Percentiles rank a stretch among this genome's conserved stretches.
phyloP scores from a whole-genome alignment of 2,888 invertebrate genomes.

The Blastobasis adustella region DNA sequence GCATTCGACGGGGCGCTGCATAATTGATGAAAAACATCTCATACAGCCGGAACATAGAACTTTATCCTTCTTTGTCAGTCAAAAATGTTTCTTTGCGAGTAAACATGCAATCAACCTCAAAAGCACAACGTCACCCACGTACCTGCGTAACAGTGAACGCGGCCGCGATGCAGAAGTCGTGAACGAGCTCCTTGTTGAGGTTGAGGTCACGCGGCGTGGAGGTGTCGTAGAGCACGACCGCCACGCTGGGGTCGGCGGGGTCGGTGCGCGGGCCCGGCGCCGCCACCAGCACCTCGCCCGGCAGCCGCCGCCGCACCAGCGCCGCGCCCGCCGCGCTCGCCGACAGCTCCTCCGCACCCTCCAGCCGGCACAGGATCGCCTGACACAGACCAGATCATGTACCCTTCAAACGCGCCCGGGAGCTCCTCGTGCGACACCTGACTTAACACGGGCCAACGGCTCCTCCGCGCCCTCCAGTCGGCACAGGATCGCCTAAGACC shows the following conservation, averaged over 20 bases:
- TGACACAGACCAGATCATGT: slow-evolving; percentile 21
- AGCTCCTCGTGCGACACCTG: slow-evolving; percentile 10
- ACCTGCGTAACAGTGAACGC: slow-evolving; percentile 54
- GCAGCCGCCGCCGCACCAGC: slow-evolving; percentile 50
- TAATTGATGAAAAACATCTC: too few species aligned
- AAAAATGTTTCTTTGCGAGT: too few species aligned
- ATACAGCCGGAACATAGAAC: too few species aligned
- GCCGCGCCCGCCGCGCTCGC: slow-evolving; percentile 40
- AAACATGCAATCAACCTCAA: neutral
- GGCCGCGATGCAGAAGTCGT: slow-evolving; percentile 61
- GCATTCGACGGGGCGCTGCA: too few species aligned
- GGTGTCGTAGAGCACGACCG: slow-evolving; percentile 79
- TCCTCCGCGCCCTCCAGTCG: slow-evolving; percentile 82
- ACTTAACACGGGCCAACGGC: slow-evolving; percentile 51
- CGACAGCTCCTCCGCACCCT: slow-evolving; percentile 79
- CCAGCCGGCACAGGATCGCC: slow-evolving; percentile 81
- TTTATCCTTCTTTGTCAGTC: too few species aligned
- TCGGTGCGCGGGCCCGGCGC: slow-evolving; percentile 60
- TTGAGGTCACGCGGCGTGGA: slow-evolving; percentile 77
- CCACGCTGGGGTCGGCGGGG: slow-evolving; percentile 64
- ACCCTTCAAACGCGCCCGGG: neutral
- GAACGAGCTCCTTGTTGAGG: slow-evolving; percentile 76
- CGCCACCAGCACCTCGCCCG: slow-evolving; percentile 74
- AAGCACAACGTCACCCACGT: neutral
- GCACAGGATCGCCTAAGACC: slow-evolving; percentile 77